Base-by-base conservation (phyloP, 1,140 invertebrate genomes). In the Chionoecetes opilio region DNA sequence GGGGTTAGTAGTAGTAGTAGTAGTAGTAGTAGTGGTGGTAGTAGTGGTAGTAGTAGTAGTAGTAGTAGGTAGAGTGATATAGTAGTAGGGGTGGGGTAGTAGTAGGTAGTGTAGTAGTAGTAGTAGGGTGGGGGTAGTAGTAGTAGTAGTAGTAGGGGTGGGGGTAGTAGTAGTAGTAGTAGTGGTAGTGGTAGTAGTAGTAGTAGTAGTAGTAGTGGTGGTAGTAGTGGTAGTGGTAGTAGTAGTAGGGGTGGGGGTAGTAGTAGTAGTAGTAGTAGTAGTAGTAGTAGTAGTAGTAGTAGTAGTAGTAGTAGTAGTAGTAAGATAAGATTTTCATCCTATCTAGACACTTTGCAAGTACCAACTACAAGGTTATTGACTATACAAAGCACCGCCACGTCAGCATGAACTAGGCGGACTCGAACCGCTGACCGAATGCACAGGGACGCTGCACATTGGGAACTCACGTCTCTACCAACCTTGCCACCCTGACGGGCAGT, bases 21-120 rank as follows among this genome's bases (percentile, higher is more conserved):
- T 75, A 75, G 63, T 75, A 75, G 63, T 75, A 75, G 63, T 75
- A 75, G 63, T 75, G n/a, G 63, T 75, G n/a, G 63, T 21, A 75
- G 53, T 11, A 75, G 53, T 11, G 3, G 21, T 21, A 75, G 21
- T 21, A 75, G 21, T 21, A 75, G 53, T 21, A 75, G 53, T 21
- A 75, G 21, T 75, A 6, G 53, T 75, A 21, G 53, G 8, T 21
- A 21, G 8, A 6, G 53, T 17, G 21, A 11, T 9, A 53, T 17
- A 53, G 14, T 9, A 53, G 21, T 17, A 53, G 21, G 21, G 46
- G 63, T 26, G 63, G 5, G n/a, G 26, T 75, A 75, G 63, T 75
- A 75, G 63, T 75, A 63, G 53, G 53, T 63, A 63, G 53, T 63
- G 17, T 63, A 21, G 53, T 21, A 63, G 53, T 63, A 63, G 53